phyloP scores from a whole-genome alignment of 1,140 invertebrate genomes.

The Orius insidiosus region DNA sequence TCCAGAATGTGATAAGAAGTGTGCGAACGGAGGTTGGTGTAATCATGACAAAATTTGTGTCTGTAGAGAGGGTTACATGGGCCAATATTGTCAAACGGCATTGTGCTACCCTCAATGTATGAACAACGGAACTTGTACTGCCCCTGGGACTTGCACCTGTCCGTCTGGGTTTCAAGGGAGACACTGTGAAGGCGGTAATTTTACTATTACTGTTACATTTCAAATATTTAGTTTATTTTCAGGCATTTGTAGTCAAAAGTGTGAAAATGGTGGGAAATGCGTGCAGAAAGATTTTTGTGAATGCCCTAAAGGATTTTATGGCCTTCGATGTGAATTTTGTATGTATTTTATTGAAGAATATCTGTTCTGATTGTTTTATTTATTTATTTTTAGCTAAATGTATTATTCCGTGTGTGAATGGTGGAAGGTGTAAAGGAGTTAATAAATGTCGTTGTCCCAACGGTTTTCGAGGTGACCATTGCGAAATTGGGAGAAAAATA shows the following conservation, averaged over 20 bases:
- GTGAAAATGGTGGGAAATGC: slow-evolving; percentile 85
- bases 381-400: slow-evolving; percentile 51
- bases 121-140: slow-evolving; percentile 79
- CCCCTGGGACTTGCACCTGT: slow-evolving; percentile 72
- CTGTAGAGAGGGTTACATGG: slow-evolving; percentile 77
- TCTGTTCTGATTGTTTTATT: too few relatives aligned
- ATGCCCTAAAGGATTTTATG: slow-evolving; percentile 78
- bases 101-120: slow-evolving; percentile 83
- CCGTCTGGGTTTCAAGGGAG: slow-evolving; percentile 72
- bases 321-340: slow-evolving; percentile 77
- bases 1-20: slow-evolving; percentile 72
- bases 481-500: slow-evolving; percentile 55
- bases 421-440: slow-evolving; percentile 64
- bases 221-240: slow-evolving; percentile 23
- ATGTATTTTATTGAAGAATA: slow-evolving; percentile 32
- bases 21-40: slow-evolving; percentile 64
- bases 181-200: slow-evolving; percentile 77
- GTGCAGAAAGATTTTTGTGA: slow-evolving; percentile 81
- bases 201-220: slow-evolving; percentile 1
- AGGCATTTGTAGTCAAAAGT: slow-evolving; percentile 82
- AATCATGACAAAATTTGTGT: slow-evolving; percentile 65
- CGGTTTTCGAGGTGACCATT: slow-evolving; percentile 66
- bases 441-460: slow-evolving; percentile 67
- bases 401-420: slow-evolving; percentile 71
- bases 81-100: slow-evolving; percentile 70